Evolutionary conservation across 2,888 invertebrate species (phyloP).

Genomic region (Drosophila limbata): DNA sequence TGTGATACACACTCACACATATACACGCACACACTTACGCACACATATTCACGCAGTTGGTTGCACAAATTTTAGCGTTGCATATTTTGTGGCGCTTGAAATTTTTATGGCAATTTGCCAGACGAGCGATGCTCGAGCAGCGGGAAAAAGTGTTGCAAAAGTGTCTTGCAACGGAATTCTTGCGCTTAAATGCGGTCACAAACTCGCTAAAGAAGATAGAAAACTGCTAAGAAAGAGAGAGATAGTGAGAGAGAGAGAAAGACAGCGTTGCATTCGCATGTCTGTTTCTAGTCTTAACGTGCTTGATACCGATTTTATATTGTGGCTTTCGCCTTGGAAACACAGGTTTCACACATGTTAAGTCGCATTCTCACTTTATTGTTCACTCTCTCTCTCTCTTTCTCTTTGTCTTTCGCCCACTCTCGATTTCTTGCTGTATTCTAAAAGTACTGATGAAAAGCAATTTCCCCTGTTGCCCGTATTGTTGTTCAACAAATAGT

Average conservation of each 20-base stretch:
- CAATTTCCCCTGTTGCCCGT: conserved; percentile 9
- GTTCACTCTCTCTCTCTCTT: background rate
- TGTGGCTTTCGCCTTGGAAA: conserved; percentile 65
- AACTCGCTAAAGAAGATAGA: conserved; percentile 18
- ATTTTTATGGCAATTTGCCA: conserved; percentile 81
- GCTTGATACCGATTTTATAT: conserved; percentile 35
- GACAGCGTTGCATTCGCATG: conserved; percentile 23
- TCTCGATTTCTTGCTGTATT: background rate
- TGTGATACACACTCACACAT: conserved; percentile 6
- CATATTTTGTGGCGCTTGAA: conserved; percentile 79
- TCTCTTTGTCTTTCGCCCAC: background rate
- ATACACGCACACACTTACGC: too few relatives aligned
- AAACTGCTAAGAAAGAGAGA: background rate
- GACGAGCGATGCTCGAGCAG: conserved; percentile 56
- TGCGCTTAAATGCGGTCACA: conserved; percentile 65
- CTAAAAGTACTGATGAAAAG: conserved; percentile 21
- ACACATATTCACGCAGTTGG: conserved; percentile 39
- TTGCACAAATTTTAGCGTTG: conserved; percentile 68
- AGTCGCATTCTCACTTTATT: conserved; percentile 9
- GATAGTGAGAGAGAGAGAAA: background rate
- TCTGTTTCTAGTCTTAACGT: conserved; percentile 23
- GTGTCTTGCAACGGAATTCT: conserved; percentile 51
- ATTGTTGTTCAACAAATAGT: conserved; percentile 62
- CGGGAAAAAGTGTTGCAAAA: conserved; percentile 23
- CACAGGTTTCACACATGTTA: conserved; percentile 54